Conservation (phyloP, 2,888 invertebrate species). For the Miltochrista miniata region DNA sequence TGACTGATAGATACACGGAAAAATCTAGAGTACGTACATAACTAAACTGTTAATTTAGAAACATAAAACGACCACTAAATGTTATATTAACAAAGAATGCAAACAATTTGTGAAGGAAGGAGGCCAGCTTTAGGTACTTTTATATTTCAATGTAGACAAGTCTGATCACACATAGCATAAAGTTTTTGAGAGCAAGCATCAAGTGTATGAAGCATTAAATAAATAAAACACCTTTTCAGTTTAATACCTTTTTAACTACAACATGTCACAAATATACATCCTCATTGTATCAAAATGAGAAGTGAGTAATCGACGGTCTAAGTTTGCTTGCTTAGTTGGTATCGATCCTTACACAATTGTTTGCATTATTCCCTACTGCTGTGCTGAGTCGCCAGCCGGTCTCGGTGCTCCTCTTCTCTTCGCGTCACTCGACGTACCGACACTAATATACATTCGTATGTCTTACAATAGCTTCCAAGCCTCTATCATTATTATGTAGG, state of each 20-base stretch:
- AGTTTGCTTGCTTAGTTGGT: conserved; percentile 73
- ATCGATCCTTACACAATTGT: conserved; percentile 84
- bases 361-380: conserved; percentile 68
- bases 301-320: conserved; percentile 58
- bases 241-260: conserved; percentile 77
- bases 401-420: conserved; percentile 52
- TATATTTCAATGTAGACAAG: conserved; percentile 48
- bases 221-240: conserved; percentile 82
- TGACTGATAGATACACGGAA: conserved; percentile 18
- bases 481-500: conserved; percentile 48
- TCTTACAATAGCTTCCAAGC: conserved; percentile 44
- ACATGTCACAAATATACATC: conserved; percentile 78
- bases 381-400: conserved; percentile 42
- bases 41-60: conserved; percentile 20
- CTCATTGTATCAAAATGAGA: conserved; percentile 59
- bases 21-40: conserved; percentile 10
- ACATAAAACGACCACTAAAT: conserved; percentile 26
- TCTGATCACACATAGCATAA: conserved; percentile 62
- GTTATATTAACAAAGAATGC: conserved; percentile 84
- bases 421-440: conserved; percentile 48
- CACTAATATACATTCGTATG: conserved; percentile 51
- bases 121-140: conserved; percentile 86
- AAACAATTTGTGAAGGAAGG: conserved; percentile 93
- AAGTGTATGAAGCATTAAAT: conserved; percentile 72
- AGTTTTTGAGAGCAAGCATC: conserved; percentile 71